Percentiles rank a stretch among this genome's conserved stretches.
These are phyloP conservation scores for Malurus leucopterus DNA, from an alignment of 2,797 vertebrate genomes.

Conservation along the genomic window DNA sequence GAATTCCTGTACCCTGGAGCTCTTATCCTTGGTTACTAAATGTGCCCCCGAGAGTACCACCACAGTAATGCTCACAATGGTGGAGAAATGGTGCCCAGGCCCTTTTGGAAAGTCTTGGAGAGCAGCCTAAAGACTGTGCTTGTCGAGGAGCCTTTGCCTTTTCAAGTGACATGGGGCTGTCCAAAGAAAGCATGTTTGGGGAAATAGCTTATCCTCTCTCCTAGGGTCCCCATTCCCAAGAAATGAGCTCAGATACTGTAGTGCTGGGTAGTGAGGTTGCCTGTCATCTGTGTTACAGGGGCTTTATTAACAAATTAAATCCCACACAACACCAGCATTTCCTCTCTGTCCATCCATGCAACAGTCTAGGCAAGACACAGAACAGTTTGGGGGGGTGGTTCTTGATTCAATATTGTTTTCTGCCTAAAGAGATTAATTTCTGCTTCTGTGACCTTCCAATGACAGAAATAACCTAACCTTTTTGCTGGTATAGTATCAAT, in stretches of 20 bases:
- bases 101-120: not conserved
- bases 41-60: rapidly evolving
- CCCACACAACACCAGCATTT: not conserved
- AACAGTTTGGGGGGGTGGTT: not conserved
- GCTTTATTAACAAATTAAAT: not conserved
- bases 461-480: not conserved
- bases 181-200: not conserved
- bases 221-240: not conserved
- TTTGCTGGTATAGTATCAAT: not conserved
- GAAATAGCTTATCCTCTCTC: not conserved
- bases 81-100: not conserved
- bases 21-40: not conserved
- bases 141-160: not conserved
- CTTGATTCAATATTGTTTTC: not conserved
- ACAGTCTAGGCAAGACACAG: not conserved
- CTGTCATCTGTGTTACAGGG: not conserved
- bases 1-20: not conserved
- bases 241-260: not conserved
- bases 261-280: not conserved
- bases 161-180: not conserved
- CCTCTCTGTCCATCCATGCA: not conserved
- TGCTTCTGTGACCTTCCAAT: not conserved
- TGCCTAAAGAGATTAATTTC: not conserved
- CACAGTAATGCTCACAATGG: not conserved
- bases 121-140: not conserved